These are phyloP conservation scores for Trimorus sp. DNA, from an alignment of 2,888 invertebrate species.

Conservation along the genomic window DNA sequence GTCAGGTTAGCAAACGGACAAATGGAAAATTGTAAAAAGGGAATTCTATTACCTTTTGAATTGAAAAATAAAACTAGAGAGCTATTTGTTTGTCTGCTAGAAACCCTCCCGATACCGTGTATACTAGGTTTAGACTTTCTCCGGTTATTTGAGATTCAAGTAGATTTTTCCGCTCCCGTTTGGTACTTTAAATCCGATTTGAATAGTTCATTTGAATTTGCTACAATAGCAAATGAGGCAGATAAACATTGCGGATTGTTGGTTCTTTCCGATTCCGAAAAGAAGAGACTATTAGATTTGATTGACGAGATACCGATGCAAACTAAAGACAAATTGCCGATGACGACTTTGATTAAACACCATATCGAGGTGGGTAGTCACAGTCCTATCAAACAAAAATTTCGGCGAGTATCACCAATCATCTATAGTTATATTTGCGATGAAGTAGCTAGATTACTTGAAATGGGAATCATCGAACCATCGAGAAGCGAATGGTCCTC, in stretches of 20 bases:
- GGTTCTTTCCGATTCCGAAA: too few relatives aligned
- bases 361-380: too few relatives aligned
- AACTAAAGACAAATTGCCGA: too few relatives aligned
- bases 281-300: too few relatives aligned
- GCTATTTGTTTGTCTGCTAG: background rate
- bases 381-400: too few relatives aligned
- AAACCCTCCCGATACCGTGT: background rate
- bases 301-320: too few relatives aligned
- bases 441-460: background rate
- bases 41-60: background rate
- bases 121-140: background rate
- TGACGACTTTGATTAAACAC: too few relatives aligned
- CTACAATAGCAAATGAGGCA: too few relatives aligned
- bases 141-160: background rate
- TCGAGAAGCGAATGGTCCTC: constrained; percentile 18
- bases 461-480: background rate
- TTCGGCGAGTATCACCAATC: too few relatives aligned
- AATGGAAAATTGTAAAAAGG: background rate
- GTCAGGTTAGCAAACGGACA: background rate
- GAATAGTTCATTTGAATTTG: too few relatives aligned
- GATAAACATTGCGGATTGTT: too few relatives aligned
- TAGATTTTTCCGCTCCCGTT: background rate
- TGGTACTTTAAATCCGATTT: background rate
- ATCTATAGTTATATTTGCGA: too few relatives aligned
- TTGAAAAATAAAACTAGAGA: background rate